Evolutionary conservation across 2,888 invertebrate species (phyloP), one percentile per base, ranked within the genome.

Genomic region (Atrina japonica): DNA sequence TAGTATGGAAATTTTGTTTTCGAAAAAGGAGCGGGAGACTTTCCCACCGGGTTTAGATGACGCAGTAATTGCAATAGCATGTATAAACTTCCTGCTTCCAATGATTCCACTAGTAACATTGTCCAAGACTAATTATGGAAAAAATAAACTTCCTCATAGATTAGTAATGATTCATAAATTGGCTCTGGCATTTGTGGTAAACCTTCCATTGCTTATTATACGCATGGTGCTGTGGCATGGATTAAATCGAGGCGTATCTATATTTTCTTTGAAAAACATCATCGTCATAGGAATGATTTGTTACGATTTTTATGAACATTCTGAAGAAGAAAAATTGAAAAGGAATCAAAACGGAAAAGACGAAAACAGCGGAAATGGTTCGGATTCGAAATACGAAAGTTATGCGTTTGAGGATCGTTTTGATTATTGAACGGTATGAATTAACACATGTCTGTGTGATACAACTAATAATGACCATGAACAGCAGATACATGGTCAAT

Each of bases 231-330:
- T 93, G 45, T 93, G 93, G 92, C 87, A 89, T 77, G 88, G 88
- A 5, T 89, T 91, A 65, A 85, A 90, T 23, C 88, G 91, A 40
- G 92, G 92, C 73, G 91, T 93, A 6, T 92, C 92, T 0, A 90
- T 93, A 7, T 93, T 93, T 82, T 86, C 92, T 18, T 89, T 93
- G 81, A 93, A 93, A 82, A 93, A 93, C 83, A 80, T 92, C 5
- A 90, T 93, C 55, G 90, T 91, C 70, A 92, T 93, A 70, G 88
- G 91, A 64, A 80, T 92, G 2, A 90, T 91, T 2, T 72, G 92
- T 14, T 90, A 82, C 72, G 86, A 86, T 56, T 73, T 87, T 23
- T 80, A 79, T 52, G 81, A 82, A 61, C 76, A 79, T 21, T 52
- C 53, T 14, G 68, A 55, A 53, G 73, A 59, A 41, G 30, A 52